Evolutionary conservation across 2,797 vertebrate species (phyloP).

Genomic region (Alosa sapidissima): DNA sequence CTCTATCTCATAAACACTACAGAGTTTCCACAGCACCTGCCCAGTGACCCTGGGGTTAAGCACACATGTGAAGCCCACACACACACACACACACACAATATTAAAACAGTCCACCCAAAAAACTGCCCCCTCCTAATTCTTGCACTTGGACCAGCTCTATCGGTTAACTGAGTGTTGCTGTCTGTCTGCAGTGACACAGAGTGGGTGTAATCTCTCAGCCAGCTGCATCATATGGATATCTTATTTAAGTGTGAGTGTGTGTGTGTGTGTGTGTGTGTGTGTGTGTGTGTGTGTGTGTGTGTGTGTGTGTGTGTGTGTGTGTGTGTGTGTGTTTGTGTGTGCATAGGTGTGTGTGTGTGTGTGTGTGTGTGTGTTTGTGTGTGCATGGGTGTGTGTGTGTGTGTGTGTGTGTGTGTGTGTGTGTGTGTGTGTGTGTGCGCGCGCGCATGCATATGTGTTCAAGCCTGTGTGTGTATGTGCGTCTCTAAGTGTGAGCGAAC

Average conservation of each 20-base stretch:
- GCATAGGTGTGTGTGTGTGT: not conserved
- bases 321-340: constrained; percentile 28
- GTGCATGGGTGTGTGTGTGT: constrained; percentile 18
- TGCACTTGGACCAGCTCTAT: not conserved
- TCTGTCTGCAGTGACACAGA: not conserved
- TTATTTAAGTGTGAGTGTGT: not conserved
- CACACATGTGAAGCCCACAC: not conserved
- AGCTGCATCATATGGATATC: not conserved
- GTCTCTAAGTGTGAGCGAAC: not conserved
- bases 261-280: not conserved
- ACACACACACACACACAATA: not conserved
- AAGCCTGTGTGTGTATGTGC: not conserved
- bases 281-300: constrained; percentile 33
- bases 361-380: constrained; percentile 22
- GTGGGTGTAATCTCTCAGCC: not conserved
- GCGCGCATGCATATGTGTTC: not conserved
- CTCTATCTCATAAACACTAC: no score
- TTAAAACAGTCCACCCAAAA: constrained; percentile 6
- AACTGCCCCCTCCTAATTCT: not conserved
- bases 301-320: constrained; percentile 30
- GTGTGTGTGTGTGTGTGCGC: constrained; percentile 33
- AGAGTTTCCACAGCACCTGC: no score
- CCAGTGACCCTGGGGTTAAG: no score
- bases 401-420: constrained; percentile 27
- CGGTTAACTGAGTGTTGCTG: not conserved